Conservation (phyloP, 23 tunicate species). For the Oikopleura dioica region DNA sequence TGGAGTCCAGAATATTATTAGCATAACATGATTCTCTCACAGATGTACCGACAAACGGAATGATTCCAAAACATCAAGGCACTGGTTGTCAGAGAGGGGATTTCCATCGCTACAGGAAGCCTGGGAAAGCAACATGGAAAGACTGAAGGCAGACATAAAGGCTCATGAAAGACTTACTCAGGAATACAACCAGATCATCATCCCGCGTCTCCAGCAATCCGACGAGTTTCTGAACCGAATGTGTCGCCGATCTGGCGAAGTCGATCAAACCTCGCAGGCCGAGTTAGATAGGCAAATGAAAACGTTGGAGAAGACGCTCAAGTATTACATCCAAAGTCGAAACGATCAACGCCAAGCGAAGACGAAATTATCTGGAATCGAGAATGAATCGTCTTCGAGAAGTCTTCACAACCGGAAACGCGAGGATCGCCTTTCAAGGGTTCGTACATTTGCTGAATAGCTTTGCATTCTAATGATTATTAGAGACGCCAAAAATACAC, state of each 20-base stretch:
- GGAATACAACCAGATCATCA: neutral
- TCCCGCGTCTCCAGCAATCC: neutral
- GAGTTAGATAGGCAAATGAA: neutral
- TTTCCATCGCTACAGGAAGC: neutral
- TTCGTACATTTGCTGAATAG: neutral
- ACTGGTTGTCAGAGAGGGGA: neutral
- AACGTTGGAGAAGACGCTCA: neutral
- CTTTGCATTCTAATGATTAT: neutral
- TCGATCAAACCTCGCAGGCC: neutral
- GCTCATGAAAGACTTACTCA: neutral
- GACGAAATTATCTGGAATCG: neutral
- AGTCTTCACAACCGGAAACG: no score
- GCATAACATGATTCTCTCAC: no score
- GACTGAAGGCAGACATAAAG: neutral
- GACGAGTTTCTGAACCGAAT: neutral
- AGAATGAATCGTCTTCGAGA: no score
- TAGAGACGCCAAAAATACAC: neutral
- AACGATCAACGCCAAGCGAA: neutral
- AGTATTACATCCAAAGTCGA: neutral
- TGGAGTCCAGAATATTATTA: no score
- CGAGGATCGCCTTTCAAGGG: no score
- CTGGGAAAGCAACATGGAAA: neutral
- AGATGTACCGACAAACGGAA: neutral
- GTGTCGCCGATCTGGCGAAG: neutral
- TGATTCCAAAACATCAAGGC: neutral